A percentile compares a stretch with the other conserved stretches of the same genome.
Evolutionary conservation across 1,140 invertebrate species (phyloP).

Genomic region (Chrysomallon squamiferum): DNA sequence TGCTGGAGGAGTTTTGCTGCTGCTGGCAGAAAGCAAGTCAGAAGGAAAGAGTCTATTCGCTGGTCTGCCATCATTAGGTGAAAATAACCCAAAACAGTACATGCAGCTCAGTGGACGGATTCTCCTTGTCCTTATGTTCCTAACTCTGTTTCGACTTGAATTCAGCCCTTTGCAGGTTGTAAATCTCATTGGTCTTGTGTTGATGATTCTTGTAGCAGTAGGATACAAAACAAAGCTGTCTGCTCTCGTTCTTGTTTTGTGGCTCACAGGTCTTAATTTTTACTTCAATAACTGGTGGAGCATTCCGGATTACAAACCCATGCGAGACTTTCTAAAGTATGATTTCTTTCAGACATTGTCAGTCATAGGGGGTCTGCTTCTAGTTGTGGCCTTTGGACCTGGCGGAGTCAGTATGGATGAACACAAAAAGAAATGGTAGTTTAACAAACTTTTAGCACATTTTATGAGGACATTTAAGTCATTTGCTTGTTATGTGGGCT

Average conservation of each 20-base stretch:
- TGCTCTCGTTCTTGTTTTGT: conserved; percentile 89
- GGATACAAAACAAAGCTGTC: conserved; percentile 98
- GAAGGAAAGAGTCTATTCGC: conserved; percentile 93
- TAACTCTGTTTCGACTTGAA: conserved; percentile 94
- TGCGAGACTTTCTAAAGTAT: conserved; percentile 99
- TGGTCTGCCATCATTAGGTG: conserved; percentile 93
- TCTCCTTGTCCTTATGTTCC: conserved; percentile 98
- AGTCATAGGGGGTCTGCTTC: conserved; percentile 97
- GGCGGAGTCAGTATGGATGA: conserved; percentile 98
- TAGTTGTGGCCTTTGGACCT: conserved; percentile 97
- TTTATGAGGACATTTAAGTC: too few species aligned
- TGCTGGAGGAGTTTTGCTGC: conserved; percentile 91
- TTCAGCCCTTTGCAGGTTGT: conserved; percentile 71
- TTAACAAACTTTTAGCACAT: not conserved
- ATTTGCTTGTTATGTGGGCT: too few species aligned
- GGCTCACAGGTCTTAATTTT: conserved; percentile 90
- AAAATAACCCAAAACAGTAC: conserved; percentile 98
- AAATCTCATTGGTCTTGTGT: conserved; percentile 88
- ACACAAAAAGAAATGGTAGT: conserved; percentile 97
- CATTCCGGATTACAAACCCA: conserved; percentile 90
- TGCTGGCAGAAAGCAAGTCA: conserved; percentile 91
- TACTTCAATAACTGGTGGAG: conserved; percentile 99
- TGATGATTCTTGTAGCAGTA: conserved; percentile 96
- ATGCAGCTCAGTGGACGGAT: conserved; percentile 95
- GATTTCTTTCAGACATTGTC: conserved; percentile 99